Conservation (phyloP, 2,113 vertebrate species). For the Typhlomys cinereus region DNA sequence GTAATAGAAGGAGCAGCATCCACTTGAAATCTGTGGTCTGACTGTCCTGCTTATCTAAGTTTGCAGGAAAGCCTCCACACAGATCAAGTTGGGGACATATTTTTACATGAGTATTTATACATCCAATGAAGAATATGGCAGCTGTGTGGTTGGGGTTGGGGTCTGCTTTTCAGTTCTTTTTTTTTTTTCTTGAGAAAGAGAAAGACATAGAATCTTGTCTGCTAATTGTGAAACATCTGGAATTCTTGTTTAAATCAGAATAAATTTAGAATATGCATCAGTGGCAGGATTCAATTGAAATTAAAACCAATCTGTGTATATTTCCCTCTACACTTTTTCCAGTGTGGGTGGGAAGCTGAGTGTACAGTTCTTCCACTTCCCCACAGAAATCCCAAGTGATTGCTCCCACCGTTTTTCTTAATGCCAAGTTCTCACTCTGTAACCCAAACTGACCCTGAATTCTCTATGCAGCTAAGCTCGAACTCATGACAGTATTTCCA, state of each 20-base stretch:
- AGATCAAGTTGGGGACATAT: slow-evolving; percentile 19
- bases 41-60: not conserved
- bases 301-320: slow-evolving; percentile 22
- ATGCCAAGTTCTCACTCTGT: not conserved
- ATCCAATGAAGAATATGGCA: not conserved
- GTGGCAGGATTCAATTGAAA: slow-evolving; percentile 55
- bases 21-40: not conserved
- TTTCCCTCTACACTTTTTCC: slow-evolving; percentile 19
- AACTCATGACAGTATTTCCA: not conserved
- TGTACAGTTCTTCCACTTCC: slow-evolving; percentile 38
- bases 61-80: not conserved
- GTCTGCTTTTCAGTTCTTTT: not conserved
- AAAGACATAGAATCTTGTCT: slow-evolving; percentile 48
- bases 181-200: slow-evolving; percentile 40
- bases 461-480: not conserved
- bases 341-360: not conserved
- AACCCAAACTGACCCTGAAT: not conserved
- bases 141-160: not conserved
- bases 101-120: not conserved
- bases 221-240: slow-evolving; percentile 30
- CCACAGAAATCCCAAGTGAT: slow-evolving; percentile 17
- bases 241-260: slow-evolving; percentile 68
- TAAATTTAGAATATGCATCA: slow-evolving; percentile 64
- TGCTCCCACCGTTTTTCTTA: not conserved
- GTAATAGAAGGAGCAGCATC: not conserved